phyloP scores from a whole-genome alignment of 2,113 vertebrate species.

The Thalassoma bifasciatum region DNA sequence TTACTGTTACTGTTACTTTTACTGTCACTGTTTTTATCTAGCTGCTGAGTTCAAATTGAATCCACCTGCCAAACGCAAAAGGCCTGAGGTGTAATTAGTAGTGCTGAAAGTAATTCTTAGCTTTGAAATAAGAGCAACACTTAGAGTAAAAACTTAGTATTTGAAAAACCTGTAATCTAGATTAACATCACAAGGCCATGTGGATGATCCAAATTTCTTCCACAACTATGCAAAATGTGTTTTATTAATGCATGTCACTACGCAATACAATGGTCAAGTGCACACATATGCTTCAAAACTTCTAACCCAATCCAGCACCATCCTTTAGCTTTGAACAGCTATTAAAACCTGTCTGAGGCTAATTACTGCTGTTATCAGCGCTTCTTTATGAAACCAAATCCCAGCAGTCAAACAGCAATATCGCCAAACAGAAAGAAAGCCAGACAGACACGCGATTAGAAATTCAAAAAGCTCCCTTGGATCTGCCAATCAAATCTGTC shows the following conservation, averaged over 20 bases:
- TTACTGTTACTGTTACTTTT: not conserved
- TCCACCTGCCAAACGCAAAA: not conserved
- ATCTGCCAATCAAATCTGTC: constrained; percentile 67
- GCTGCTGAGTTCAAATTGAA: constrained; percentile 27
- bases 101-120: not conserved
- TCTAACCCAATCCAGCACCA: constrained; percentile 22
- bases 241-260: constrained; percentile 34
- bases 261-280: constrained; percentile 25
- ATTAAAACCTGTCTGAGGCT: constrained; percentile 44
- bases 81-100: constrained; percentile 11
- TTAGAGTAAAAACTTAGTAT: not conserved
- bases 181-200: constrained; percentile 32
- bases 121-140: constrained; percentile 7
- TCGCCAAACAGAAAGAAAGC: constrained; percentile 50
- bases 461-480: constrained; percentile 68
- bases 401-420: constrained; percentile 64
- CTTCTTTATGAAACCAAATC: constrained; percentile 43
- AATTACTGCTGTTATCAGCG: constrained; percentile 62
- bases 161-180: not conserved
- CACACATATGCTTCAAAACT: constrained; percentile 10
- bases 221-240: constrained; percentile 60
- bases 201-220: constrained; percentile 40
- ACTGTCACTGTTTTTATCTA: not conserved
- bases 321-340: constrained; percentile 43
- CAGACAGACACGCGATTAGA: constrained; percentile 73